These are phyloP conservation scores for Xiphophorus birchmanni DNA, from an alignment of 2,797 vertebrate genomes.

Conservation along the genomic window DNA sequence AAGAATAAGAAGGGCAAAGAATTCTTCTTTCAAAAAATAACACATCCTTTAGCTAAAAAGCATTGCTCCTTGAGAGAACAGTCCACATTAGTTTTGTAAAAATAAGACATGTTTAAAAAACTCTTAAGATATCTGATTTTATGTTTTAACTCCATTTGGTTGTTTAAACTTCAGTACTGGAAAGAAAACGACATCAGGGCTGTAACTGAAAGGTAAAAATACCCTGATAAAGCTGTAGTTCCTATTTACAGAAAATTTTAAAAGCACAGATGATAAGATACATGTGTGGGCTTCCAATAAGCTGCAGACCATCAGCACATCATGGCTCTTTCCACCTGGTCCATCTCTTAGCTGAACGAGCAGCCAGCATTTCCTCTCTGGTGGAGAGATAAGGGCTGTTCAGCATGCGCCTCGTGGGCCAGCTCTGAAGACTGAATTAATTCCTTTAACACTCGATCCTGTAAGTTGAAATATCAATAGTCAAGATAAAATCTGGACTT, in stretches of 20 bases:
- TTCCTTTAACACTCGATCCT: conserved; percentile 44
- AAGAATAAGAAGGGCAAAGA: not conserved
- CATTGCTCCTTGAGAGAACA: not conserved
- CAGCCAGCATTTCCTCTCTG: conserved; percentile 61
- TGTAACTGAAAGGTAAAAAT: conserved; percentile 9
- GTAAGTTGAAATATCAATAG: conserved; percentile 35
- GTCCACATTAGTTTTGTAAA: not conserved
- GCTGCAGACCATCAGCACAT: conserved; percentile 39
- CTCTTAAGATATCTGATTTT: not conserved
- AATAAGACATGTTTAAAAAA: not conserved
- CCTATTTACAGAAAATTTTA: conserved; percentile 16
- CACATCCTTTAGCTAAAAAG: not conserved
- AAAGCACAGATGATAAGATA: conserved; percentile 6
- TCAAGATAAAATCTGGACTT: conserved; percentile 45
- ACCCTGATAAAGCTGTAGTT: not conserved
- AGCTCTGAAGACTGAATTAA: conserved; percentile 38
- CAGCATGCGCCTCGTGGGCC: conserved; percentile 38
- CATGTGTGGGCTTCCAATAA: conserved; percentile 3
- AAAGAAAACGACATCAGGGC: conserved; percentile 14
- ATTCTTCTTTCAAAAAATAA: not conserved
- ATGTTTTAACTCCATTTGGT: not conserved
- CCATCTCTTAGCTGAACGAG: conserved; percentile 59
- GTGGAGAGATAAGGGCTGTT: conserved; percentile 54
- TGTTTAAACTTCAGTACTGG: not conserved
- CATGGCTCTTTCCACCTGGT: conserved; percentile 57